Evolutionary conservation across 2,888 invertebrate genomes (phyloP), one percentile per base, ranked within the genome.

Genomic region (Keiferia lycopersicella): DNA sequence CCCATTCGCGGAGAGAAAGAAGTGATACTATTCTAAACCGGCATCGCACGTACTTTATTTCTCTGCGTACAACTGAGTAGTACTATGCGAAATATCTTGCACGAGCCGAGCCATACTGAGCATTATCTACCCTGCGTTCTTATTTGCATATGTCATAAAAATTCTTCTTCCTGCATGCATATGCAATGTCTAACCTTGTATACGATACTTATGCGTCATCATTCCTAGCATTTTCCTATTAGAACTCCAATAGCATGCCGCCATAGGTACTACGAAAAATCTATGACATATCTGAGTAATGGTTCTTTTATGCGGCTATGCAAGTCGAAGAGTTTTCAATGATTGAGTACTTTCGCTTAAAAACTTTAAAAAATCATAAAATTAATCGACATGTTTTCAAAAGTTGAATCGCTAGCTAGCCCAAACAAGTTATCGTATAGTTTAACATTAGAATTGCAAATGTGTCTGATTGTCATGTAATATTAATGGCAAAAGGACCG

Each of bases 361-460:
- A 34, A 34, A 34, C 10, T 34, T 34, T 10, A 8, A 34, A 8
- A 34, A 10, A 7, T 34, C 7, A 10, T 34, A 34, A 34, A 34
- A 4, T 34, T 1, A 4, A 8, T 10, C 6, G 6, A 26, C 3
- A 34, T 34, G 34, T 34, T 34, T 10, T 8, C 8, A 34, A 34
- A 7, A 34, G 10, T 34, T 45, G n/a, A 45, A 45, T 16, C 45
- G 4, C 16, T 16, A 45, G 16, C 45, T 16, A n/a, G 45, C 45
- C 6, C n/a, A 45, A 45, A n/a, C 45, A 45, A 45, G 12, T 16
- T 45, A 45, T 45, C 45, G 45, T 16, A 16, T 4, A 16, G 6
- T 71, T 67, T 73, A n/a, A n/a, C n/a, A 77, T 77, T 78, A 76
- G 66, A 76, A 75, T 75, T 77, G 73, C 73, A 75, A 77, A 81